These are phyloP conservation scores for Drosophila anomalata DNA, from an alignment of 2,888 invertebrate species.

Conservation along the genomic window DNA sequence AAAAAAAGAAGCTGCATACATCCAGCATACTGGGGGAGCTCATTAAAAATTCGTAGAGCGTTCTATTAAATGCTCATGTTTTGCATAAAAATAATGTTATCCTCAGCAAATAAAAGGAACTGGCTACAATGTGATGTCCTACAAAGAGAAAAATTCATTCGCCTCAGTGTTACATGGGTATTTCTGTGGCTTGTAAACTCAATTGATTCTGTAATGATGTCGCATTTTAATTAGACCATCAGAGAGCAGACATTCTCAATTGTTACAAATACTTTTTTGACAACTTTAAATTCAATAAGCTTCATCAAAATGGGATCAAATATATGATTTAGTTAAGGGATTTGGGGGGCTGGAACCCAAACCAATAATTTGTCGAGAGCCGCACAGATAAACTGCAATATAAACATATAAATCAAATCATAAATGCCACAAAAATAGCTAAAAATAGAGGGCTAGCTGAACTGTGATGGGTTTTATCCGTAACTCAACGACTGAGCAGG, in stretches of 20 bases:
- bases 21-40: slow-evolving; percentile 47
- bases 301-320: neutral
- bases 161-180: slow-evolving; percentile 8
- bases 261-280: neutral
- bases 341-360: slow-evolving; percentile 42
- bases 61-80: slow-evolving; percentile 82
- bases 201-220: slow-evolving; percentile 45
- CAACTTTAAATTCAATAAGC: slow-evolving; percentile 3
- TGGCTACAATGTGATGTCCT: slow-evolving; percentile 52
- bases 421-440: slow-evolving; percentile 45
- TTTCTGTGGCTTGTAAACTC: slow-evolving; percentile 34
- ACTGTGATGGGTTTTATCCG: slow-evolving; percentile 42
- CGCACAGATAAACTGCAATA: slow-evolving; percentile 51
- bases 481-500: slow-evolving; percentile 64
- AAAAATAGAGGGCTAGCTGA: slow-evolving; percentile 11
- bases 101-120: slow-evolving; percentile 42
- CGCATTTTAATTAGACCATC: slow-evolving; percentile 58
- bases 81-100: slow-evolving; percentile 77
- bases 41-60: slow-evolving; percentile 82
- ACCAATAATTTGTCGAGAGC: slow-evolving; percentile 58
- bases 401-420: slow-evolving; percentile 67
- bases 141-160: slow-evolving; percentile 2
- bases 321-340: slow-evolving; percentile 11
- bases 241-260: neutral
- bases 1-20: slow-evolving; percentile 38